Conservation (phyloP, 2,888 invertebrate genomes). For the Drosophila dives region DNA sequence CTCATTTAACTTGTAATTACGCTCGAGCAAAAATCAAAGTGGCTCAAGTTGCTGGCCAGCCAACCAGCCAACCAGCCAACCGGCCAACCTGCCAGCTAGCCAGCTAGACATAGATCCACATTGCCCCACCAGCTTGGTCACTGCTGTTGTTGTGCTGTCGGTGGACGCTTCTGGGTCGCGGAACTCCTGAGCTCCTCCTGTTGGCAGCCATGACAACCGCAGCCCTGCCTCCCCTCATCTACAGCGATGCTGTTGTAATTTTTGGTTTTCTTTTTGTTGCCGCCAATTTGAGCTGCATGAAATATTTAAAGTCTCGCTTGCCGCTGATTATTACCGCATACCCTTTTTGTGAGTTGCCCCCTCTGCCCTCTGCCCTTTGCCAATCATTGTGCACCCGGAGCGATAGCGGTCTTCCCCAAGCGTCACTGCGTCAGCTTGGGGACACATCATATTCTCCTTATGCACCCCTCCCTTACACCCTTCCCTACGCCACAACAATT, state of each 20-base stretch:
- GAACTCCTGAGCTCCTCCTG: constrained; percentile 1
- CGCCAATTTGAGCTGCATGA: constrained; percentile 74
- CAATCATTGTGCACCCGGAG: constrained; percentile 3
- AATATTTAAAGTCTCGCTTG: constrained; percentile 79
- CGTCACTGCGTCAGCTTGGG: constrained; percentile 52
- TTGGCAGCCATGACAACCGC: constrained; percentile 52
- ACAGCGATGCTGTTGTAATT: constrained; percentile 22
- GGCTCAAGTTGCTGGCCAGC: constrained; percentile 76
- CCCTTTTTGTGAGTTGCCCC: constrained; percentile 20
- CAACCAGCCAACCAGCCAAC: constrained; percentile 46
- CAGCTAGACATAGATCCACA: constrained; percentile 1
- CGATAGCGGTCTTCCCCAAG: constrained; percentile 46
- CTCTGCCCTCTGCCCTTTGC: not conserved
- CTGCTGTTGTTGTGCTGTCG: constrained; percentile 24
- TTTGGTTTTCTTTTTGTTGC: constrained; percentile 48
- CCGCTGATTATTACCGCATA: constrained; percentile 73
- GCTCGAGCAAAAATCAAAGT: constrained; percentile 79
- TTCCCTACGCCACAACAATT: not conserved
- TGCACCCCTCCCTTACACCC: constrained; percentile 7
- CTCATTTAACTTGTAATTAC: constrained; percentile 83
- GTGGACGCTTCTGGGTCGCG: constrained; percentile 5
- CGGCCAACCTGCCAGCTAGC: constrained; percentile 20
- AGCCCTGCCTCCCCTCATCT: constrained; percentile 10
- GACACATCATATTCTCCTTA: constrained; percentile 46
- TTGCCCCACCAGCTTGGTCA: constrained; percentile 20